Evolutionary conservation across 2,888 invertebrate species (phyloP), one percentile per base, ranked within the genome.

Genomic region (Ditylenchus weischeri): DNA sequence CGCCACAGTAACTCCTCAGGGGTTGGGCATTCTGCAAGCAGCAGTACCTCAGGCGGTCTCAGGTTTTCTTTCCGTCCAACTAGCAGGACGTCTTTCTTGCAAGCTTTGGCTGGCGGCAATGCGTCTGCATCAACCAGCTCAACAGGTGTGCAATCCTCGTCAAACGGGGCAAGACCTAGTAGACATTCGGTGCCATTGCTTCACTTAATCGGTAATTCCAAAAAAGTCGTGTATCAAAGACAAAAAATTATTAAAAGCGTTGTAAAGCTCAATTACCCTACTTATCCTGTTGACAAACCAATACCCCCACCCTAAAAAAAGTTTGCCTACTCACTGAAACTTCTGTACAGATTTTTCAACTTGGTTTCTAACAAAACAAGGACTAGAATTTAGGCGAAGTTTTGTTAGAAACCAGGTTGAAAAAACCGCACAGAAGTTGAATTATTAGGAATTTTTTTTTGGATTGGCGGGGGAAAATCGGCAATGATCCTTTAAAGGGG

Each of bases 131-230:
- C 57, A 23, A 18, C 57, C 57, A 43, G 62, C 48, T 29, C 21
- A 54, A 49, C 63, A 21, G 19, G 48, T 51, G 19, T 63, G n/a
- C 63, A 63, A 23, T 48, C 63, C 1, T 51, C 35, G 3, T 21
- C 29, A 6, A 29, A 11, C 19, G 48, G 43, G 43, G 49, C 43
- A n/a, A 48, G 43, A 21, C 65, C 21, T 21, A 38, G 35, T 19
- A 60, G 66, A 13, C 65, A 64, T 66, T 64, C 63, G 35, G 48
- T 68, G 54, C 50, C 58, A 50, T 51, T 68, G 38, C 57, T 68
- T 49, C 66, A 68, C 19, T 36, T 67, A 21, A 69, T 68, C 36
- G 67, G 67, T 69, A 62, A 43, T 36, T 19, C 23, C 2, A 57
- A 7, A 23, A 57, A 19, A 18, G 5, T 57, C 23, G 6, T 21